Evolutionary conservation across 2,113 vertebrate genomes (phyloP), one percentile per base, ranked within the genome.

Genomic region (Melanostigma gelatinosum): DNA sequence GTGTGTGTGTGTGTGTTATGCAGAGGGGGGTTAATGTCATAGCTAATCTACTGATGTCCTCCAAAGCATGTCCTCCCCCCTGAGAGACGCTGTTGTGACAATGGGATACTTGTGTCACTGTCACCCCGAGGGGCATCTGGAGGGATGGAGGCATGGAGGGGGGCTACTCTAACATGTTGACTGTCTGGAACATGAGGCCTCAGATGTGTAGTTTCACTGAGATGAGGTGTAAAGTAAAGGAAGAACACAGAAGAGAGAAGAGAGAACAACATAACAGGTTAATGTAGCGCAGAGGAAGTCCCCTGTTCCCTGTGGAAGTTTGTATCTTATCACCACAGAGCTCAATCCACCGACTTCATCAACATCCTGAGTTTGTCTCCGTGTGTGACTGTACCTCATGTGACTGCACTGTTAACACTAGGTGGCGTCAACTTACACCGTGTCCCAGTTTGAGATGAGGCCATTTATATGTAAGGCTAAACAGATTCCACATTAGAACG

Each of bases 101-200:
- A 93, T 82, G 80, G 81, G 72, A 89, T 90, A 91, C 86, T 93
- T 94, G 91, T 94, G 86, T 89, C 79, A 88, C 85, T 86, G 85
- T 88, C 77, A 84, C 80, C 80, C 82, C 24, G 54, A 78, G 78
- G 87, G 85, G 81, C 85, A 87, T 88, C 64, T 79, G 72, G 80
- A 80, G 57, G 44, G 36, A 46, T 48, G 65, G 50, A 80, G 57
- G 44, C 29, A 46, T 48, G 65, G 50, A 24, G 24, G 46, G 66
- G 46, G 42, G 46, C 46, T 12, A 9, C 24, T 72, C 18, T 18
- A 82, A 80, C 83, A 85, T 86, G 77, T 68, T 82, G 71, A 60
- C 67, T 72, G 77, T 84, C 82, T 79, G 79, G 29, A 66, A 36
- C 42, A 79, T 13, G 32, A 18, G 75, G 67, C 77, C 69, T 63